Evolutionary conservation across 1,140 invertebrate species (phyloP), one percentile per base, ranked within the genome.

Genomic region (Rhynchophorus ferrugineus): DNA sequence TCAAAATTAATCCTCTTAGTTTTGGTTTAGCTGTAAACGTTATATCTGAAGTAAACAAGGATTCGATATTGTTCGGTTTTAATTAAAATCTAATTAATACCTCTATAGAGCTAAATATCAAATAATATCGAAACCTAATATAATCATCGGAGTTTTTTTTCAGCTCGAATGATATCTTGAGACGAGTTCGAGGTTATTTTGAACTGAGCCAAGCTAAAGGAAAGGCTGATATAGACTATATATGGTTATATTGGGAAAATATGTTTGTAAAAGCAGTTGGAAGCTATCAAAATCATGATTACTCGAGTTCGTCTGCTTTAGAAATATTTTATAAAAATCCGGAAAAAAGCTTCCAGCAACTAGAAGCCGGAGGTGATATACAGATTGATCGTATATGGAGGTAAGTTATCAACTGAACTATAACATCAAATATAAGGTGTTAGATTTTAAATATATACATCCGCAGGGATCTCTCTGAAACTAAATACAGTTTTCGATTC

Each of bases 371-470:
- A 0, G 76, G 74, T 9, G 71, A 78, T 38, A 43, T 80, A 1
- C 72, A 76, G 36, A 61, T 81, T 1, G 73, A 81, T 55, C 65
- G 56, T 58, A 57, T 56, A 20, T 82, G 68, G 79, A 72, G 44
- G 68, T 74, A 46, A 68, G 66, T 63, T 38, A n/a, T n/a, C n/a
- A n/a, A n/a, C n/a, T n/a, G n/a, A n/a, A n/a, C n/a, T n/a, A n/a
- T n/a, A n/a, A n/a, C n/a, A n/a, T n/a, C n/a, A n/a, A n/a, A n/a
- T n/a, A n/a, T n/a, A n/a, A n/a, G n/a, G n/a, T n/a, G n/a, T n/a
- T n/a, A n/a, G n/a, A n/a, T n/a, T n/a, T n/a, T n/a, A n/a, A n/a
- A n/a, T n/a, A n/a, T n/a, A n/a, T n/a, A n/a, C n/a, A n/a, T n/a
- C n/a, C n/a, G n/a, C n/a, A n/a, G n/a, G n/a, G n/a, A n/a, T n/a